These are phyloP conservation scores for Remorina albescens DNA, from an alignment of 2,797 vertebrate genomes.

Conservation along the genomic window DNA sequence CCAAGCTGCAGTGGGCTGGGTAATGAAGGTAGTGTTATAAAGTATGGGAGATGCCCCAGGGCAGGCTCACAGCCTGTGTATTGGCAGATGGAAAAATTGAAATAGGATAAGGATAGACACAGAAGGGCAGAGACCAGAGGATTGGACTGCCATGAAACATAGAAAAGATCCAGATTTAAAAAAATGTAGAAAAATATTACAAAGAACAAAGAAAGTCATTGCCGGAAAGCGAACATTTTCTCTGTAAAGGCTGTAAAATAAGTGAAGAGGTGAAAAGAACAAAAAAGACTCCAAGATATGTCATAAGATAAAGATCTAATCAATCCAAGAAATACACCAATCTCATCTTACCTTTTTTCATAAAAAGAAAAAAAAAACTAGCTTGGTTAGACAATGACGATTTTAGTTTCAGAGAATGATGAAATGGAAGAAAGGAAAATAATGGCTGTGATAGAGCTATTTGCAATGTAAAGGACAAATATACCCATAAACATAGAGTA, in stretches of 20 bases:
- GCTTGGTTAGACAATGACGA: slow-evolving; percentile 1
- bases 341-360: slow-evolving; percentile 11
- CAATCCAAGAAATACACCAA: slow-evolving; percentile 24
- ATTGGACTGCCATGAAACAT: slow-evolving; percentile 66
- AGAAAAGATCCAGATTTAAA: slow-evolving; percentile 52
- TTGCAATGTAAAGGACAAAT: not conserved
- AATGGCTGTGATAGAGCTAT: not conserved
- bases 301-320: slow-evolving; percentile 23
- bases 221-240: slow-evolving; percentile 18
- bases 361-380: too few relatives aligned
- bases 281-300: not conserved
- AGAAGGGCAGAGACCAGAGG: slow-evolving; percentile 43
- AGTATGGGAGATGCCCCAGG: slow-evolving; percentile 70
- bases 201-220: slow-evolving; percentile 32
- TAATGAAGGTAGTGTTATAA: slow-evolving; percentile 77
- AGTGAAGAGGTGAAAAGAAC: slow-evolving; percentile 6
- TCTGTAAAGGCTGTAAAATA: not conserved
- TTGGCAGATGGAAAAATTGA: slow-evolving; percentile 70
- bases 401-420: too few relatives aligned
- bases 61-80: slow-evolving; percentile 62
- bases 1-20: slow-evolving; percentile 61
- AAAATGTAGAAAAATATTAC: slow-evolving; percentile 49
- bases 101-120: slow-evolving; percentile 64
- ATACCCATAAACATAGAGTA: not conserved
- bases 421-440: not conserved